phyloP scores from a whole-genome alignment of 2,888 invertebrate species.

The Stomorhina lunata region DNA sequence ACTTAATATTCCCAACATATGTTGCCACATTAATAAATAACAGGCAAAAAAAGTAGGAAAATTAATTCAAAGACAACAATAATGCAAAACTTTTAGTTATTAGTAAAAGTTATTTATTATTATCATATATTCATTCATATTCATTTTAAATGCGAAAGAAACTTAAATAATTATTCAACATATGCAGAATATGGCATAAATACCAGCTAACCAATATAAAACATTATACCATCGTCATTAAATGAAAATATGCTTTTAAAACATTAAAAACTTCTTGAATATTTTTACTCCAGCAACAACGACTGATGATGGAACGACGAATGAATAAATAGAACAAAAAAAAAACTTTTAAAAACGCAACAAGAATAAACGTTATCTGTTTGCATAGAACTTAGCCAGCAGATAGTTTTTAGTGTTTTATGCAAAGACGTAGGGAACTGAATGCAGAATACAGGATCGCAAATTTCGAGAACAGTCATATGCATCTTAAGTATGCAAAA shows the following conservation, averaged over 20 bases:
- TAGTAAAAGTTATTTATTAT: background rate
- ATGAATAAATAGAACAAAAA: background rate
- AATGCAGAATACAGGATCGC: background rate
- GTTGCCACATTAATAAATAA: constrained; percentile 4
- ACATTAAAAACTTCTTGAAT: constrained; percentile 15
- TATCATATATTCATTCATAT: background rate
- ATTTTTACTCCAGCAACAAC: background rate
- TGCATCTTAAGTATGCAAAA: constrained; percentile 4
- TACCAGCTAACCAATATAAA: background rate
- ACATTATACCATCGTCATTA: background rate
- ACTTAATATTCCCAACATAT: constrained; percentile 4
- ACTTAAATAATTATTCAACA: constrained; percentile 41
- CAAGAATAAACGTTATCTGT: background rate
- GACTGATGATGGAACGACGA: background rate
- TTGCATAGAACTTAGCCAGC: background rate
- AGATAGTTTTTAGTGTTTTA: background rate
- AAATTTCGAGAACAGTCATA: background rate
- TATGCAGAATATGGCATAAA: constrained; percentile 25
- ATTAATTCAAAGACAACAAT: background rate
- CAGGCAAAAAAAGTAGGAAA: background rate
- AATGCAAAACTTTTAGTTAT: constrained; percentile 20
- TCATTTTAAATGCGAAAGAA: background rate
- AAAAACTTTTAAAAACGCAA: background rate
- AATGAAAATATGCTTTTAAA: constrained; percentile 6
- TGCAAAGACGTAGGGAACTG: background rate